Evolutionary conservation across 2,113 vertebrate genomes (phyloP).

Genomic region (chimpanzee (Pan troglodytes)): NHGRI_mPanTro3-v2.1_pri NC_072416.2:64023001-64023500

Average conservation of each 20-base stretch:
- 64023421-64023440: neutral
- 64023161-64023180: neutral
- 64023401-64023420: neutral
- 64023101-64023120: neutral
- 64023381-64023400: neutral
- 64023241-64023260: neutral
- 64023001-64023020: rapidly evolving
- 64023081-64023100: neutral
- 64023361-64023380: neutral
- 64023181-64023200: neutral
- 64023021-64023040: rapidly evolving
- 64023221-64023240: neutral
- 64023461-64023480: neutral
- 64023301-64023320: neutral
- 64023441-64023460: neutral
- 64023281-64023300: neutral
- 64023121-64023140: neutral
- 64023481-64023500: neutral
- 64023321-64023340: neutral
- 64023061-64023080: neutral
- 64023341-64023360: rapidly evolving
- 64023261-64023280: neutral
- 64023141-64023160: neutral
- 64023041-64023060: neutral
- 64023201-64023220: neutral